These are phyloP conservation scores for Sitta europaea DNA, from an alignment of 2,113 vertebrate species.

Conservation along the genomic window DNA sequence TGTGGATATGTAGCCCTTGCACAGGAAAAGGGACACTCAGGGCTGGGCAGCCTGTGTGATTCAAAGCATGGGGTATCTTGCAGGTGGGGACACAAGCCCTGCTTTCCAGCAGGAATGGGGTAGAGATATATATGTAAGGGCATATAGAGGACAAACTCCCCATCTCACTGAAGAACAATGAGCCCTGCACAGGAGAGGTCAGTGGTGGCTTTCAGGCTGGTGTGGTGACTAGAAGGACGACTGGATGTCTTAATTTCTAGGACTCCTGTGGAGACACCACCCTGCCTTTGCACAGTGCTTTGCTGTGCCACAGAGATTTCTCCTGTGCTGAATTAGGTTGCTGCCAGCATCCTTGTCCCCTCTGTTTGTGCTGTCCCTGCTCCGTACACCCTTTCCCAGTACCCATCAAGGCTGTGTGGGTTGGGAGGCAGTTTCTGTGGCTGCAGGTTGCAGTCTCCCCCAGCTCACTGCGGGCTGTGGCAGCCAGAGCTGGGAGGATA, in stretches of 20 bases:
- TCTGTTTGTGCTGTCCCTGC: not conserved
- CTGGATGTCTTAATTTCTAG: not conserved
- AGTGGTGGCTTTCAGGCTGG: not conserved
- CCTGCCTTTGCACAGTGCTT: not conserved
- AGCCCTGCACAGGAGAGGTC: not conserved
- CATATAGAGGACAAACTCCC: not conserved
- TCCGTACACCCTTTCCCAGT: not conserved
- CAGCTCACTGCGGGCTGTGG: not conserved
- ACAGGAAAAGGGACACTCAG: not conserved
- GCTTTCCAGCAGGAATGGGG: not conserved
- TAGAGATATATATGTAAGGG: not conserved
- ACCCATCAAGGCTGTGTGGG: not conserved
- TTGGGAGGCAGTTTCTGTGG: not conserved
- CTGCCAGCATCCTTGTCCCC: not conserved
- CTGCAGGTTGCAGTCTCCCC: not conserved
- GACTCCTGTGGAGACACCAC: not conserved
- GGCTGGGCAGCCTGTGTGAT: rapidly evolving
- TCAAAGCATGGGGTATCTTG: not conserved
- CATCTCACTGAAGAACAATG: not conserved
- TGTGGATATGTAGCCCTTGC: not conserved
- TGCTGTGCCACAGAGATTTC: not conserved
- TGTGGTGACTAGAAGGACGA: not conserved
- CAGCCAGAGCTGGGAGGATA: constrained; percentile 68
- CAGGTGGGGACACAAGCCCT: not conserved
- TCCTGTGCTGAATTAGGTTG: not conserved